A percentile compares a stretch with the other conserved stretches of the same genome.
Conservation (phyloP, 2,797 vertebrate genomes). For the Eleutherodactylus coqui region DNA sequence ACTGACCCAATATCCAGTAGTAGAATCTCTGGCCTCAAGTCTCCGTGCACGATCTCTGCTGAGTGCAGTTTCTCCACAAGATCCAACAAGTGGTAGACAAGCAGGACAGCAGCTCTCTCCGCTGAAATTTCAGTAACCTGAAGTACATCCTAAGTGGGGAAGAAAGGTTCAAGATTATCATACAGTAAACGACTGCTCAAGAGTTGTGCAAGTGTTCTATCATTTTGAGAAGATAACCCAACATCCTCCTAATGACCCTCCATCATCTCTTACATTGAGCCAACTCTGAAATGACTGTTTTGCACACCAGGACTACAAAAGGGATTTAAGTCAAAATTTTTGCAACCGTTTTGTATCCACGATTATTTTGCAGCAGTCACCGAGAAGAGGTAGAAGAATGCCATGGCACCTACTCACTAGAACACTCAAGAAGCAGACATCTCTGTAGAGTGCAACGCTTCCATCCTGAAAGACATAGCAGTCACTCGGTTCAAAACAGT, state of each 20-base stretch:
- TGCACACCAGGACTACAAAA: no score
- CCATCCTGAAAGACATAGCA: conserved; percentile 77
- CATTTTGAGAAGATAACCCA: no score
- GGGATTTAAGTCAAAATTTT: no score
- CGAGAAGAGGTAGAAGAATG: neutral
- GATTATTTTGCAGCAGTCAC: neutral
- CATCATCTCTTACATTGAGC: no score
- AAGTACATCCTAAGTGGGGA: conserved; percentile 73
- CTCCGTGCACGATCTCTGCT: conserved; percentile 79
- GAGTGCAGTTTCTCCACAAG: conserved; percentile 77
- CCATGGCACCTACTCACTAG: conserved; percentile 70
- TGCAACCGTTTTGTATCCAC: neutral
- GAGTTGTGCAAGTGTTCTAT: neutral
- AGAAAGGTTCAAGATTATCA: neutral
- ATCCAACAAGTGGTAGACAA: conserved; percentile 73
- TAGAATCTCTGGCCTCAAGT: conserved; percentile 74
- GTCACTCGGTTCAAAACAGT: conserved; percentile 71
- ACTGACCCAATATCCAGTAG: conserved; percentile 78
- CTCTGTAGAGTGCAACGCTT: conserved; percentile 72
- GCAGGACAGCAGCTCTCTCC: conserved; percentile 69
- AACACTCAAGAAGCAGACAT: conserved; percentile 70
- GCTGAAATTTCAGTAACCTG: conserved; percentile 65
- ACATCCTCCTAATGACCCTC: no score
- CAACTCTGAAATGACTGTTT: no score
- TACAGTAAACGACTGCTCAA: neutral